phyloP scores from a whole-genome alignment of 2,113 vertebrate species.

The Oxyura jamaicensis region DNA sequence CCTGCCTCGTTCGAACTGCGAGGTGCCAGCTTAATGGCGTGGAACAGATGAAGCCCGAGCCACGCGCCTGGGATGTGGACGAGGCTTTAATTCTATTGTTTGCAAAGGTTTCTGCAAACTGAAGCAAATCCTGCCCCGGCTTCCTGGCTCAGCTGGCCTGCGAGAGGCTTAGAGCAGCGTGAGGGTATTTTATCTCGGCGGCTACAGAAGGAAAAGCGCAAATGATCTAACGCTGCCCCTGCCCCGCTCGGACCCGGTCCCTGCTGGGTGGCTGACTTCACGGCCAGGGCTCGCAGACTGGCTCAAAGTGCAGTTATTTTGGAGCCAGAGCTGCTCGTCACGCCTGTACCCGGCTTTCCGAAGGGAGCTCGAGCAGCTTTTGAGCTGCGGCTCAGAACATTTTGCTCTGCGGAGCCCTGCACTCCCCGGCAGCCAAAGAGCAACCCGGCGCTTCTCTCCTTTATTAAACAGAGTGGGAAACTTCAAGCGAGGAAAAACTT shows the following conservation, averaged over 20 bases:
- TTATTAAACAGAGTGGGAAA: constrained; percentile 16
- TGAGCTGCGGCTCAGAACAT: constrained; percentile 41
- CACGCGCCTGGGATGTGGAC: not conserved
- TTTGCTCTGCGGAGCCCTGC: constrained; percentile 4
- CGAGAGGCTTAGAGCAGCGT: not conserved
- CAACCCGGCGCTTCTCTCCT: not conserved
- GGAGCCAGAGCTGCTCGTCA: constrained; percentile 32
- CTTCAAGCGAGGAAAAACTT: not conserved
- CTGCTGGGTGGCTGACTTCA: not conserved
- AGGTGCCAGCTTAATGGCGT: not conserved
- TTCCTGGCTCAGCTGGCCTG: not conserved
- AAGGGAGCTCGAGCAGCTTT: not conserved
- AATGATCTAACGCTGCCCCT: not conserved
- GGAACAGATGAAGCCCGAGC: accelerated
- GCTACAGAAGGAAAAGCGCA: constrained; percentile 13
- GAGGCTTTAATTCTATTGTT: not conserved
- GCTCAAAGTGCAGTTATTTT: constrained; percentile 40
- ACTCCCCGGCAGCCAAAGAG: not conserved
- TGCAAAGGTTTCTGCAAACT: not conserved
- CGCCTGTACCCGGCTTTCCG: constrained; percentile 29
- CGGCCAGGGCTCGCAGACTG: not conserved
- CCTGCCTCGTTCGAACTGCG: accelerated
- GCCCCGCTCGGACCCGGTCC: not conserved
- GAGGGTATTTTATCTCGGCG: not conserved
- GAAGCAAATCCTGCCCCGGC: not conserved